These are phyloP conservation scores for Lepus timidus DNA, from an alignment of 2,113 vertebrate species.

Conservation along the genomic window DNA sequence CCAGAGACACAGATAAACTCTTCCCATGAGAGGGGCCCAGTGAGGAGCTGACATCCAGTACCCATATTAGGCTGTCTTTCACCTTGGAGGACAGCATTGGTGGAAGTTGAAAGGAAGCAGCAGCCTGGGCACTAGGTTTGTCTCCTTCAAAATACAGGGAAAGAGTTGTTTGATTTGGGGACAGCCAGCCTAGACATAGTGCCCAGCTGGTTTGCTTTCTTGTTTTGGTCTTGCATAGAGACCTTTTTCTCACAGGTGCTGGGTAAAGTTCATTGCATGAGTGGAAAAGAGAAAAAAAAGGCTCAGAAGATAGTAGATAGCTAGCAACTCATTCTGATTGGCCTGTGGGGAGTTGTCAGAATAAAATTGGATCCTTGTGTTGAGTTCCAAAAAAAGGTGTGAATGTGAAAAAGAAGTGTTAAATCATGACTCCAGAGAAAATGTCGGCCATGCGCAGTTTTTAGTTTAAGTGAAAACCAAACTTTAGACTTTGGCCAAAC, in stretches of 20 bases:
- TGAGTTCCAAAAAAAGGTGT: conserved; percentile 85
- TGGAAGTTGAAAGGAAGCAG: neutral
- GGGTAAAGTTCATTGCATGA: conserved; percentile 55
- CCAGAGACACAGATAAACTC: conserved; percentile 25
- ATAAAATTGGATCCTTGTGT: conserved; percentile 84
- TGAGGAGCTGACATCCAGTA: neutral
- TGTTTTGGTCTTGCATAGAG: conserved; percentile 37
- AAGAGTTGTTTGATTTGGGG: neutral
- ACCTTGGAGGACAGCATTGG: neutral
- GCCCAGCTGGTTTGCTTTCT: neutral
- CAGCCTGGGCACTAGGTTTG: neutral
- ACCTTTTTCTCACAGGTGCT: conserved; percentile 63
- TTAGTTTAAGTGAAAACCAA: conserved; percentile 83
- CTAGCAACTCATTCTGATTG: conserved; percentile 81
- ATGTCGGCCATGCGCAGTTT: conserved; percentile 81
- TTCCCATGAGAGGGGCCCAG: neutral
- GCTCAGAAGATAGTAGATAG: conserved; percentile 76
- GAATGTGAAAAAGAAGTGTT: conserved; percentile 86
- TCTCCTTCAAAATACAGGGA: neutral
- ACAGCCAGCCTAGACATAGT: neutral
- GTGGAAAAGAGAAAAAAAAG: conserved; percentile 67
- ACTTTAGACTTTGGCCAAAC: conserved; percentile 80
- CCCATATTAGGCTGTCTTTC: neutral
- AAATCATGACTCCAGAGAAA: conserved; percentile 86
- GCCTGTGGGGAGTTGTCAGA: conserved; percentile 83